These are phyloP conservation scores for Corvus cornix DNA, from an alignment of 2,113 vertebrate species.

Conservation along the genomic window DNA sequence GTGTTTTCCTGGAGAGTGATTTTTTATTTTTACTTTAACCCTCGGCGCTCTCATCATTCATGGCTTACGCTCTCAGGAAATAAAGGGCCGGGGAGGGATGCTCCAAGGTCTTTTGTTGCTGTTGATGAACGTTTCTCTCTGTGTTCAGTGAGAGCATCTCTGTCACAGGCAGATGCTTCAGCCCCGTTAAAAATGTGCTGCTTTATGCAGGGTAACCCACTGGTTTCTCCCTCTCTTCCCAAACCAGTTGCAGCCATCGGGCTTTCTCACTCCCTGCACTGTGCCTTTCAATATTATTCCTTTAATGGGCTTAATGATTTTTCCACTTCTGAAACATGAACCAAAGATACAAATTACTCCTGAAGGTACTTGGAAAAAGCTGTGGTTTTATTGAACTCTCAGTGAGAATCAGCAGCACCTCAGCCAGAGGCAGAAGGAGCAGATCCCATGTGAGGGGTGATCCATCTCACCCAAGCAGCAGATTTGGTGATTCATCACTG, in stretches of 20 bases:
- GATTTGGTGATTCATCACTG: neutral
- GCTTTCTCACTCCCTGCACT: neutral
- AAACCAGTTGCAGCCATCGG: neutral
- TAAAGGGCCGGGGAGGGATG: slow-evolving; percentile 58
- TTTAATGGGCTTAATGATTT: slow-evolving; percentile 37
- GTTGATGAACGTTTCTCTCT: slow-evolving; percentile 47
- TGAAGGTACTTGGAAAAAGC: neutral
- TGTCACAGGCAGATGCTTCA: slow-evolving; percentile 51
- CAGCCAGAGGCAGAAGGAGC: neutral
- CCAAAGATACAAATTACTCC: slow-evolving; percentile 10
- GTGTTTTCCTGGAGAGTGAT: slow-evolving; percentile 50
- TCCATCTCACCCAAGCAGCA: neutral
- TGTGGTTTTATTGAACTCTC: neutral
- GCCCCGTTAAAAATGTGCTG: slow-evolving; percentile 15
- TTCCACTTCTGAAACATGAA: slow-evolving; percentile 8
- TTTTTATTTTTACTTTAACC: slow-evolving; percentile 65
- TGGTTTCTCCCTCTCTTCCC: neutral
- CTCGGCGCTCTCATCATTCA: slow-evolving; percentile 59
- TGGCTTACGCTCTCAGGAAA: slow-evolving; percentile 36
- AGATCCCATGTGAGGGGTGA: neutral
- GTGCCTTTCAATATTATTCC: neutral
- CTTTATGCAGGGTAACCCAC: neutral
- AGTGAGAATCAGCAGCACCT: neutral
- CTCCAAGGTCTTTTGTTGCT: slow-evolving; percentile 66
- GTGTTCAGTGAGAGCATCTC: slow-evolving; percentile 45